phyloP scores from a whole-genome alignment of 2,888 invertebrate species.

The Zaprionus lineosus region DNA sequence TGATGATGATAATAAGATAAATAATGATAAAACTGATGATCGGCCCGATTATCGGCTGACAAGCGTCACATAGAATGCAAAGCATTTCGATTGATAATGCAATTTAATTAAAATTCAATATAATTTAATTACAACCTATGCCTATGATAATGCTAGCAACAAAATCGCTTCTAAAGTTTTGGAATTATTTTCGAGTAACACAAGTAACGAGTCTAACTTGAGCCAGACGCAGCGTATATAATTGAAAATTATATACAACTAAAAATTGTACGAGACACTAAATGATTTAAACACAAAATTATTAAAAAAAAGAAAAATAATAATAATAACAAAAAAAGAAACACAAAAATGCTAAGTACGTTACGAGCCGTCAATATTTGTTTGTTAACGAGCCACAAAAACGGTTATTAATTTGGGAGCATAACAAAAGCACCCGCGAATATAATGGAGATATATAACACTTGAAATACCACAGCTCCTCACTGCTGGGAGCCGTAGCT shows the following conservation, averaged over 20 bases:
- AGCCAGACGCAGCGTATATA: constrained; percentile 60
- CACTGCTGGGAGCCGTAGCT: constrained; percentile 42
- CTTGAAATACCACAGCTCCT: constrained; percentile 20
- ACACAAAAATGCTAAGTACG: not conserved
- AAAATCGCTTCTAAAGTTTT: constrained; percentile 69
- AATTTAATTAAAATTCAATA: constrained; percentile 40
- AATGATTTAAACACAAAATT: no score
- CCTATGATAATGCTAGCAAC: constrained; percentile 33
- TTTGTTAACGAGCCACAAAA: no score
- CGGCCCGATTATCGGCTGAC: constrained; percentile 17
- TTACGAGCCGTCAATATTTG: no score
- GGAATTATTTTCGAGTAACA: constrained; percentile 44
- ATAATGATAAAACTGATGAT: constrained; percentile 18
- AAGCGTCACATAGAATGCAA: constrained; percentile 41
- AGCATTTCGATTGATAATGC: constrained; percentile 63
- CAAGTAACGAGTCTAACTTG: constrained; percentile 63
- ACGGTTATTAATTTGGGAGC: no score
- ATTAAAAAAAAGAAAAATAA: no score
- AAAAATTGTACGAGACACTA: no score
- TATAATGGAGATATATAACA: no score
- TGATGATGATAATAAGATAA: constrained; percentile 13
- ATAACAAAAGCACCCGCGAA: no score
- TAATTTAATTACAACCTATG: constrained; percentile 50
- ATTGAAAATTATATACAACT: constrained; percentile 78
- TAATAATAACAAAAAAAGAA: constrained; percentile 8